Evolutionary conservation across 2,888 invertebrate genomes (phyloP).

Genomic region (Nomada ruficornis): DNA sequence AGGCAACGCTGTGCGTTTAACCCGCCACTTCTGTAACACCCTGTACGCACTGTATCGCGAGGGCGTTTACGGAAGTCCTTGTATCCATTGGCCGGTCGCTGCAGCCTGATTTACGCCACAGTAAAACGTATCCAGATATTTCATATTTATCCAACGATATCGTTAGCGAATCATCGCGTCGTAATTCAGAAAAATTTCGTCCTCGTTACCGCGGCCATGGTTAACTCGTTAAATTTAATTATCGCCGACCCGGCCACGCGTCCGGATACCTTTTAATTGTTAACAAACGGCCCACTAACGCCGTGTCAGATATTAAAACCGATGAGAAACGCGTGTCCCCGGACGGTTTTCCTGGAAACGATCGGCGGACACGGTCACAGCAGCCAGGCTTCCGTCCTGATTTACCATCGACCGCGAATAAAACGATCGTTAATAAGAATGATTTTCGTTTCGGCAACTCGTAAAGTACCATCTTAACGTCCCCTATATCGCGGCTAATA

Average conservation of each 20-base stretch:
- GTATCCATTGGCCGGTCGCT: neutral
- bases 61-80: slow-evolving; percentile 52
- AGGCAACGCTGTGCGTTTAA: neutral
- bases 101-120: slow-evolving; percentile 37
- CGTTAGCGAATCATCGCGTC: slow-evolving; percentile 20
- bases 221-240: slow-evolving; percentile 61
- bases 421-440: slow-evolving; percentile 64
- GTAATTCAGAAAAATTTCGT: slow-evolving; percentile 56
- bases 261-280: slow-evolving; percentile 37
- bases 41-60: slow-evolving; percentile 9
- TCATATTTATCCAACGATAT: slow-evolving; percentile 24
- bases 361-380: slow-evolving; percentile 9
- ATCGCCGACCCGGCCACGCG: slow-evolving; percentile 32
- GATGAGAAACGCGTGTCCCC: slow-evolving; percentile 33
- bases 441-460: slow-evolving; percentile 62
- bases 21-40: neutral
- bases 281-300: slow-evolving; percentile 34
- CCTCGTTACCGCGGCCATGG: slow-evolving; percentile 48
- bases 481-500: slow-evolving; percentile 63
- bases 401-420: slow-evolving; percentile 58
- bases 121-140: slow-evolving; percentile 42
- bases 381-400: slow-evolving; percentile 27
- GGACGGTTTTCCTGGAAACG: slow-evolving; percentile 56
- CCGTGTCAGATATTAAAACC: slow-evolving; percentile 23
- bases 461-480: slow-evolving; percentile 69